Base-by-base conservation (phyloP, 2,888 invertebrate genomes). In the Volucella inanis region DNA sequence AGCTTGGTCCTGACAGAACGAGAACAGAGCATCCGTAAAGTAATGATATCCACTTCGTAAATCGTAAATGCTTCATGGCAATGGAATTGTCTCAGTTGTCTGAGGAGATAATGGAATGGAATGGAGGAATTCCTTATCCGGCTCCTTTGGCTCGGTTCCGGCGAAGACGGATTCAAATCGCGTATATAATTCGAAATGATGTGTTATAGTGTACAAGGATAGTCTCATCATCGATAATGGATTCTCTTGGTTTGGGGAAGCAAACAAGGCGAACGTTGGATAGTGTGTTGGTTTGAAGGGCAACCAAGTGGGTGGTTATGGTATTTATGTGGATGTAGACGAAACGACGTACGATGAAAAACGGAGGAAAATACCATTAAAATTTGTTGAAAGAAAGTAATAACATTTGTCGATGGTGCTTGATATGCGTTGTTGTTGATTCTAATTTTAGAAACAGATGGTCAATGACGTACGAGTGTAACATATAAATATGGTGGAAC, bases 31-130 rank as follows among this genome's bases (percentile, higher is more conserved):
- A 68, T 68, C 67, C 47, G 54, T 59, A 18, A 65, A 70, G 75
- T 71, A 80, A 80, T 80, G 84, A 84, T 71, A 76, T 71, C 31
- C 70, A 75, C 65, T 84, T 45, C 62, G 62, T 65, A 77, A 54
- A 47, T 45, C 62, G 62, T 65, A 77, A 54, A 47, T 45, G 74
- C 61, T 31, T 6, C 49, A 31, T 52, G 39, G 62, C 43, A 68
- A 49, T 64, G 70, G 74, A 79, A 70, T 75, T 75, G 80, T 84
- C 84, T 84, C 52, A 68, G 47, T 75, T 75, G 80, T 84, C 84
- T 84, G 59, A 68, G 47, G 47, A 76, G 80, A 71, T 80, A 84
- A 80, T 80, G 75, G 80, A 31, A 31, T 31, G 31, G 31, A 31
- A 31, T 31, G 31, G 6, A 31, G 31, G 84, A 79, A 84, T 80